Percentiles rank a stretch among this genome's conserved stretches.
Conservation (phyloP, 2,113 vertebrate genomes). For the Neodontobutis hainanensis region DNA sequence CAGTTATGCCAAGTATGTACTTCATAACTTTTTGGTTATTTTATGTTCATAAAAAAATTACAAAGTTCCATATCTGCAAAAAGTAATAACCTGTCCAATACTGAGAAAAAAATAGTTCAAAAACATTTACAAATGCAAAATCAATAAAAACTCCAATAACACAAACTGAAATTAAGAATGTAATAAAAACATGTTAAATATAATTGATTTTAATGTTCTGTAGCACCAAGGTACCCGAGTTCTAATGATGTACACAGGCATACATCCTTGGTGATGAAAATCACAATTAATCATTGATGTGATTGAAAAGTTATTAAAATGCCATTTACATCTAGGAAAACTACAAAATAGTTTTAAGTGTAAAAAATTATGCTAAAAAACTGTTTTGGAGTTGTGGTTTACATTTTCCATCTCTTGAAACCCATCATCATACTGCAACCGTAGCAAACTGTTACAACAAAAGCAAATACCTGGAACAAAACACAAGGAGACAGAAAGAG, state of each 20-base stretch:
- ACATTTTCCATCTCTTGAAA: conserved; percentile 79
- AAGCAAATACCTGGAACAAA: conserved; percentile 75
- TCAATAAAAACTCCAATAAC: conserved; percentile 20
- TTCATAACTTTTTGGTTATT: too few relatives aligned
- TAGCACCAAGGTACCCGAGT: conserved; percentile 30
- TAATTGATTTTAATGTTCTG: conserved; percentile 16
- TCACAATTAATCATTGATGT: conserved; percentile 21
- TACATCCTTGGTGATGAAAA: conserved; percentile 2
- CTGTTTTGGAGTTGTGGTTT: conserved; percentile 11
- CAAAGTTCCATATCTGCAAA: too few relatives aligned
- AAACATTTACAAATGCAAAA: conserved; percentile 19
- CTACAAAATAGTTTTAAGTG: neutral
- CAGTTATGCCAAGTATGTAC: too few relatives aligned
- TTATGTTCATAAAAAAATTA: too few relatives aligned
- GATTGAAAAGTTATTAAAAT: conserved; percentile 12
- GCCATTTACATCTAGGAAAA: neutral
- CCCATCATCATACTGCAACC: conserved; percentile 81
- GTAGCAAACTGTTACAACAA: conserved; percentile 77
- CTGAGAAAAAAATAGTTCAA: conserved; percentile 16
- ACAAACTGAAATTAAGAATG: conserved; percentile 33
- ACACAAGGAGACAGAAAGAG: conserved; percentile 16
- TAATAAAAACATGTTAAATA: conserved; percentile 6
- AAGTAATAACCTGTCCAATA: neutral
- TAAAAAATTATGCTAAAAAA: conserved; percentile 9
- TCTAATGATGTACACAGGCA: neutral